Percentiles rank a stretch among this genome's conserved stretches.
These are phyloP conservation scores for Papilio gigon DNA, from an alignment of 2,888 invertebrate species.

Conservation along the genomic window DNA sequence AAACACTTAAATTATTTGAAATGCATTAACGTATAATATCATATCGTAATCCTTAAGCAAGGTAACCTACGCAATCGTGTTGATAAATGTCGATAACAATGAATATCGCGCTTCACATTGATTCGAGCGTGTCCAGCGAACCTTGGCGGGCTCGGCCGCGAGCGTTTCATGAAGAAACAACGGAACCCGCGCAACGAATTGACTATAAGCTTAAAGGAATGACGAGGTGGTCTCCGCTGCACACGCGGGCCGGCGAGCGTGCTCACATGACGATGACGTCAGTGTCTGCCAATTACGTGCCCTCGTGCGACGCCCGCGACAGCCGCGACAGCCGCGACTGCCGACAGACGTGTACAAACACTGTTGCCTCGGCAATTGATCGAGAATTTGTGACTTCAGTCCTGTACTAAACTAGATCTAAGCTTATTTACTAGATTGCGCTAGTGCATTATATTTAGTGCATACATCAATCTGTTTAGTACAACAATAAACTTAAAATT, in stretches of 20 bases:
- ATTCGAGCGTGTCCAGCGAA: neutral
- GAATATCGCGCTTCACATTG: neutral
- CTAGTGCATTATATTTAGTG: too few relatives aligned
- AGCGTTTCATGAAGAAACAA: conserved; percentile 12
- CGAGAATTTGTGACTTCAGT: neutral
- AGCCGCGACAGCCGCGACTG: neutral
- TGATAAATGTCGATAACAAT: conserved; percentile 11
- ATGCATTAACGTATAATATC: neutral
- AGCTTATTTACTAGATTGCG: too few relatives aligned
- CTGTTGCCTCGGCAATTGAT: neutral
- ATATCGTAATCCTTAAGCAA: conserved; percentile 3
- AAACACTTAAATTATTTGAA: neutral
- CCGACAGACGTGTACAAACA: neutral
- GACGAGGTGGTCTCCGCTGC: neutral
- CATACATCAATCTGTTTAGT: too few relatives aligned
- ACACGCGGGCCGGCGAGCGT: neutral
- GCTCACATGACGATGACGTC: neutral
- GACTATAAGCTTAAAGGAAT: conserved; percentile 5
- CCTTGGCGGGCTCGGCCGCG: conserved; percentile 4
- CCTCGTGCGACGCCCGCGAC: neutral
- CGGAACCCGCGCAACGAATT: conserved; percentile 4
- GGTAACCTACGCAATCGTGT: neutral
- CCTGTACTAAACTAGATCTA: too few relatives aligned
- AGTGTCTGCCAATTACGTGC: neutral
- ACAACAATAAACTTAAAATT: too few relatives aligned